Evolutionary conservation across 1,140 invertebrate species (phyloP), one percentile per base, ranked within the genome.

Genomic region (Colletes latitarsis): DNA sequence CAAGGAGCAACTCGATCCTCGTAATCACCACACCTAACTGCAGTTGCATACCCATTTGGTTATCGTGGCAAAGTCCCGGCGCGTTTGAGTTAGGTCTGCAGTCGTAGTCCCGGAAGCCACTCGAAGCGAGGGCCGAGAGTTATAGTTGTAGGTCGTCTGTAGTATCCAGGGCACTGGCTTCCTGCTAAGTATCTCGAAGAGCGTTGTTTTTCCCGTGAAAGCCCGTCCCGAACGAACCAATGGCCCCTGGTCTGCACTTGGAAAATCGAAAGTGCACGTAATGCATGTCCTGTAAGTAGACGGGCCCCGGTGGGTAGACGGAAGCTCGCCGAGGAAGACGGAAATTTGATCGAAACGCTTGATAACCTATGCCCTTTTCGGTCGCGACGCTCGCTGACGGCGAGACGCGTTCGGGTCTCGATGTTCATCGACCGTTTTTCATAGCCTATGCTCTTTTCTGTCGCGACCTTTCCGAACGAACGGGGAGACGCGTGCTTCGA

Each of bases 361-460:
- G 85, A 87, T 87, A 87, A 87, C 83, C 81, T 87, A 87, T 87
- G 85, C 85, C 73, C 85, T 87, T 87, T 86, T 83, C 64, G 77
- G 69, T 57, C 57, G 75, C 67, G 83, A 78, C 77, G 70, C 58
- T 58, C 60, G 43, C 66, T 77, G 81, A 86, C 81, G 73, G 84
- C 58, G 62, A 70, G 76, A 60, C 77, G 69, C 52, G 75, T 84
- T 64, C 69, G 21, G 41, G 74, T 19, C 53, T 62, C 76, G 68
- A 21, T 82, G 77, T 66, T 82, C 84, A 76, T 82, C 67, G 72
- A 69, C 57, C 66, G 76, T 82, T 83, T 73, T 85, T 82, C 77
- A 82, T 77, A 83, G 77, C 53, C 68, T 73, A 82, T 86, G 84
- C 81, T 76, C 72, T 86, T 86, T 86, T 80, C 64, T 64, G 73